A percentile compares a stretch with the other conserved stretches of the same genome.
These are phyloP conservation scores for Cossypha polioptera DNA, from an alignment of 2,797 vertebrate genomes.

Conservation along the genomic window DNA sequence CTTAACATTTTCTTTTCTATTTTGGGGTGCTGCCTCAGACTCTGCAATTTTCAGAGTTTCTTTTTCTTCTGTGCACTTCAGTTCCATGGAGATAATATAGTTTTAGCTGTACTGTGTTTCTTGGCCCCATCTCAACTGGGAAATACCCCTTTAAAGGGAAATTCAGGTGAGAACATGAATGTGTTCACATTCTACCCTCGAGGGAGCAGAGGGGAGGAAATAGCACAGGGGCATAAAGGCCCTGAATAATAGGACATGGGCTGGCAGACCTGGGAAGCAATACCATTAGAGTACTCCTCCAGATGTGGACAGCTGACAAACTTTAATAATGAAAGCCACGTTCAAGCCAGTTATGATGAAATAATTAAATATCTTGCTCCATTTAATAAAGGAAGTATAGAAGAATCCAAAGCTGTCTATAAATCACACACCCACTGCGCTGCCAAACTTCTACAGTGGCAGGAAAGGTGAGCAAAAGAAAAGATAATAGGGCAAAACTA, in stretches of 20 bases:
- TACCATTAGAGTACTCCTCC: not conserved
- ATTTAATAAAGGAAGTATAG: not conserved
- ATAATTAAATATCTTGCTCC: slow-evolving; percentile 17
- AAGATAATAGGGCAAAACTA: not conserved
- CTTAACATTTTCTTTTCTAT: not conserved
- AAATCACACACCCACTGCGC: not conserved
- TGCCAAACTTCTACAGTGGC: not conserved
- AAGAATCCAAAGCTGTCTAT: not conserved
- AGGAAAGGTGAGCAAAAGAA: not conserved
- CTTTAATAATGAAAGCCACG: not conserved
- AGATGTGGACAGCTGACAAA: slow-evolving; percentile 9
- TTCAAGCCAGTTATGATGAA: not conserved
- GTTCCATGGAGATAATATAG: not conserved
- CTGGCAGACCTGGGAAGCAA: not conserved
- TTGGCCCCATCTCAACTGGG: not conserved
- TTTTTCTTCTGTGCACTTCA: not conserved
- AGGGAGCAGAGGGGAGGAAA: not conserved
- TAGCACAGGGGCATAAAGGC: not conserved
- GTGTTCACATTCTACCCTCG: not conserved
- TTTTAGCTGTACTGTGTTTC: not conserved
- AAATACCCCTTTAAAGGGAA: not conserved
- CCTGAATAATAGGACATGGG: not conserved
- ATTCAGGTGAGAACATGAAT: not conserved
- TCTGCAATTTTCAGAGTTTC: not conserved
- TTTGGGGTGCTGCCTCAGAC: not conserved